Base-by-base conservation (phyloP, 2,797 vertebrate genomes). In the Arnoldichthys spilopterus region DNA sequence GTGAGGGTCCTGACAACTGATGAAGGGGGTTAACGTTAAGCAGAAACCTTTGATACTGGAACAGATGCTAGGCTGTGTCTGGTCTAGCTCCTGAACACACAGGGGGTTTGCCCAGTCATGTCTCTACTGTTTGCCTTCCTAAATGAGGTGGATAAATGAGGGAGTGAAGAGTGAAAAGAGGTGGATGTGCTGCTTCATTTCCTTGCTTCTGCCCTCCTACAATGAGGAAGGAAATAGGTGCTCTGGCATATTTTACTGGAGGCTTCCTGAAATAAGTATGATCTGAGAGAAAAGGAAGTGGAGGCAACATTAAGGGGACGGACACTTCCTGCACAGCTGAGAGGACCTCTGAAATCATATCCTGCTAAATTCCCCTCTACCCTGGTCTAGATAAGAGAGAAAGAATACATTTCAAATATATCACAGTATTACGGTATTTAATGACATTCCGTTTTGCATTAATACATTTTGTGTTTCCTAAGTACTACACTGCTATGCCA, bases 261-360 rank as follows among this genome's bases (percentile, higher is more conserved):
- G 84, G 80, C 85, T 92, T 92, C 91, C 92, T 91, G 88, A 88
- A 82, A 80, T 82, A 81, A 64, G 64, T 56, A 61, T 84, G 80
- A 88, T 87, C 82, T 84, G 72, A 85, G 54, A 71, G 20, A 22
- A 77, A 51, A 77, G 86, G 75, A 79, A 82, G 66, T 28, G 45
- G 64, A 81, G 80, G 85, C 80, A 72, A 78, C 53, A 77, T 82
- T 85, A 84, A 73, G 72, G 79, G 85, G 85, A 84, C 6, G 34
- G 80, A 68, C 87, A 84, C 87, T 92, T 93, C 93, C 92, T 88
- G 74, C 87, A 87, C 87, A 91, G 91, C 90, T 92, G 89, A 92
- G 87, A 88, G 82, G 79, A 80, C 75, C 73, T 81, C 86, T 93
- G 88, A 91, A 80, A 84, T 92, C 86, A 92, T 87, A 89, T 94